Base-by-base conservation (phyloP, 2,888 invertebrate genomes). In the Phlogophora meticulosa region DNA sequence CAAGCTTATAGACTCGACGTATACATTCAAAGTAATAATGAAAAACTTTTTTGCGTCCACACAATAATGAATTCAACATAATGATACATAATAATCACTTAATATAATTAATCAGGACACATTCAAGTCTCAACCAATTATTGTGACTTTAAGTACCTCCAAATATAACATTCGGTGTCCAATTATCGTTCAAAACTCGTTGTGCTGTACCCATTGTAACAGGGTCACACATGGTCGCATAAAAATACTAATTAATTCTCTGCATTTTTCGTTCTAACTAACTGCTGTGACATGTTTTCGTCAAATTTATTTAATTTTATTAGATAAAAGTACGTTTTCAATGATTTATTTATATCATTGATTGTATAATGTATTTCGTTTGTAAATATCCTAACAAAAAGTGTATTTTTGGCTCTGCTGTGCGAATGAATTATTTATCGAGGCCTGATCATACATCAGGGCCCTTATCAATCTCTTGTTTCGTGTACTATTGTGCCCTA, bases 401-500 rank as follows among this genome's bases (percentile, higher is more conserved):
- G 75, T 69, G 38, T 71, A 71, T 77, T 72, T 82, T 85, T 87
- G 89, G 62, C 69, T 55, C 48, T 57, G 32, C 28, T 83, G 77
- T 76, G 61, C 72, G 58, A 62, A 88, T 90, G 87, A 88, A 91
- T 92, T 89, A 93, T 93, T 91, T 90, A 92, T 92, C 59, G 72
- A 69, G 78, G 75, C 67, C 81, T 76, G 60, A 40, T 78, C 61
- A 72, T 67, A 76, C 67, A 77, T 80, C 78, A 76, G 72, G 72
- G 78, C 68, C 83, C 85, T 85, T 88, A 87, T 85, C 76, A 74
- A 85, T 81, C 73, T 72, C 61, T 78, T 77, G 85, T 85, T 83
- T 81, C 78, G 75, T 67, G 70, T 82, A 87, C 88, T 84, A 91
- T 93, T 93, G 91, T 92, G 90, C 83, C 90, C 88, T 92, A 90